Evolutionary conservation across 2,113 vertebrate genomes (phyloP).

Genomic region (Ptychochromis oligacanthus): DNA sequence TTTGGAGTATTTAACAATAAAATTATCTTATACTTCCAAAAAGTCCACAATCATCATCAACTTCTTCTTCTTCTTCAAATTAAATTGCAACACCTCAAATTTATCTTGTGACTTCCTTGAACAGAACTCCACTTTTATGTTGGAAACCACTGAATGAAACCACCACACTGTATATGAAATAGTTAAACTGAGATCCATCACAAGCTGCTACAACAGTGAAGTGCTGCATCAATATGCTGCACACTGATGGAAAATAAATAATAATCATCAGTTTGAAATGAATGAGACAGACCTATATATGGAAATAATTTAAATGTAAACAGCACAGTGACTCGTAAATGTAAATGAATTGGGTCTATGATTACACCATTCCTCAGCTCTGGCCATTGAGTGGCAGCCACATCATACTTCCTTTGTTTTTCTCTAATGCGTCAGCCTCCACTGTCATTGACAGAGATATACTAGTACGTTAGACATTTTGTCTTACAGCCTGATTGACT

Average conservation of each 20-base stretch:
- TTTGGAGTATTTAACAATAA: not conserved
- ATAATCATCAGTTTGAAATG: not conserved
- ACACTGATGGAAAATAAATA: not conserved
- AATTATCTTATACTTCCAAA: not conserved
- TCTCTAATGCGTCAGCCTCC: slow-evolving; percentile 13
- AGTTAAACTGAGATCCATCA: not conserved
- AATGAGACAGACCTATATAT: not conserved
- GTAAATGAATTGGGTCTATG: slow-evolving; percentile 30
- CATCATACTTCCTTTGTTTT: not conserved
- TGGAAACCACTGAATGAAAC: too few relatives aligned
- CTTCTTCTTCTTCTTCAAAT: not conserved
- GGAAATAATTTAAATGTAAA: not conserved
- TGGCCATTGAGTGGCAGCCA: not conserved
- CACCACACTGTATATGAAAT: not conserved
- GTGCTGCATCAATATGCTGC: not conserved
- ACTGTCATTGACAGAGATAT: not conserved
- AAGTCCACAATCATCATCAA: not conserved
- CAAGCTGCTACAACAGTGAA: not conserved
- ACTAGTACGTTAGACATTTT: not conserved
- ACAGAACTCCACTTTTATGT: not conserved
- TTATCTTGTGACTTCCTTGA: not conserved
- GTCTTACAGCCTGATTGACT: slow-evolving; percentile 25
- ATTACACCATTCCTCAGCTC: slow-evolving; percentile 48
- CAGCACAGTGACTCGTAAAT: not conserved
- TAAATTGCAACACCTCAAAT: not conserved